These are phyloP conservation scores for Eueremaeus valkanovi DNA, from an alignment of 2,888 invertebrate species.

Conservation along the genomic window DNA sequence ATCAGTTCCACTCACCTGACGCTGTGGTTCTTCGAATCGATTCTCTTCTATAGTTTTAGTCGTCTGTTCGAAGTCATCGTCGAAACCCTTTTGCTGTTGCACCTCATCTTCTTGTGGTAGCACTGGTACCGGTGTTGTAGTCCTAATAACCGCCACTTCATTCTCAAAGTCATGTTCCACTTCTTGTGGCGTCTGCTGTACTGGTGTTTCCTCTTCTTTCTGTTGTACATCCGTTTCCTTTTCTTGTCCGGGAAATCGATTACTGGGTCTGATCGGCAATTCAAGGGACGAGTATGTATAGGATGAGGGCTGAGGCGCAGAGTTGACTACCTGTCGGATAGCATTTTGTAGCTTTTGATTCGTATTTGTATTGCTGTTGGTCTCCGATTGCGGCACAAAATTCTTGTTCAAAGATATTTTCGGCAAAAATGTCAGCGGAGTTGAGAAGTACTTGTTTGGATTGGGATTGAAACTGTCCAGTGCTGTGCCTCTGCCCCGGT, in stretches of 20 bases:
- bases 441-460: slow-evolving; percentile 2
- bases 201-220: not conserved
- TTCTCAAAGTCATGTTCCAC: slow-evolving; percentile 16
- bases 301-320: slow-evolving; percentile 10
- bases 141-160: not conserved
- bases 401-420: not conserved
- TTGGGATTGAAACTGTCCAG: not conserved
- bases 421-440: not conserved
- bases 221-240: not conserved
- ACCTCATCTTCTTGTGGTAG: not conserved
- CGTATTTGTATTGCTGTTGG: not conserved
- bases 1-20: not conserved
- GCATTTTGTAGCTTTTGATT: not conserved
- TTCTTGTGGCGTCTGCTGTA: slow-evolving; percentile 27
- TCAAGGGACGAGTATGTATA: slow-evolving; percentile 16
- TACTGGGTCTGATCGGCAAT: slow-evolving; percentile 1
- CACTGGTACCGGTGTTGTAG: not conserved
- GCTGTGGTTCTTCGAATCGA: slow-evolving; percentile 9
- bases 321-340: not conserved
- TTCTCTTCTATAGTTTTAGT: not conserved
- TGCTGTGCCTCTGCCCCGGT: not conserved
- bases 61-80: not conserved
- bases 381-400: not conserved
- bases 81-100: not conserved
- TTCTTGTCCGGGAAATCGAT: not conserved